Base-by-base conservation (phyloP, 2,888 invertebrate genomes). In the Drosophila anomelani region DNA sequence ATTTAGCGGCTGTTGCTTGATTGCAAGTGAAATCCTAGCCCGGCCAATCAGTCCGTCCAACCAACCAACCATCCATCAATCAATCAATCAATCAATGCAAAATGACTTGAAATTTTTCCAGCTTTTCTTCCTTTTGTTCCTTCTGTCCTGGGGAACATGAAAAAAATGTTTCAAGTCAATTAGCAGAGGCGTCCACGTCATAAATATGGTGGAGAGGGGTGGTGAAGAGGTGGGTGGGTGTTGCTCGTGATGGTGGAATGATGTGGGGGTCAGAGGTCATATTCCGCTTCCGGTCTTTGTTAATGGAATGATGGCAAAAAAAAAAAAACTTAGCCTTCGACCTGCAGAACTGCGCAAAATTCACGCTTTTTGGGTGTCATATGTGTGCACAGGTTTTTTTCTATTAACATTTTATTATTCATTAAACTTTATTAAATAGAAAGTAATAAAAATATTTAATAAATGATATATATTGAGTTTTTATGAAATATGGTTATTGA, bases 11-110 rank as follows among this genome's bases (percentile, higher is more conserved):
- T 57, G 58, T 39, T 69, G 36, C 43, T 70, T 38, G 71, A 57
- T 57, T 69, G 71, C 71, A 70, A 71, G 71, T 44, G 69, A 34
- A 67, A 67, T 69, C 67, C 56, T 49, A 69, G 70, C 54, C 55
- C 5, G 39, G 46, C 67, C 67, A 67, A 68, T 70, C 68, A 56
- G 70, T 46, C 55, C 29, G 47, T 41, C 58, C 32, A 69, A 29
- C 53, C 20, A 46, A 29, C 71, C 38, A 67, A 56, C 68, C 44
- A 69, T 71, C 58, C 38, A 67, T 53, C 46, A n/a, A 46, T 46
- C 43, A 20, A 43, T 36, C 36, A 36, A 36, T 41, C 46, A 46
- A 46, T 46, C 73, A 73, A 53, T 73, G 74, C 73, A 71, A 51
- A 68, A 70, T 68, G 68, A 68, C 68, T 68, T 56, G 68, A 51